Evolutionary conservation across 2,797 vertebrate species (phyloP), one percentile per base, ranked within the genome.

Genomic region (Chelidonichthys spinosus): DNA sequence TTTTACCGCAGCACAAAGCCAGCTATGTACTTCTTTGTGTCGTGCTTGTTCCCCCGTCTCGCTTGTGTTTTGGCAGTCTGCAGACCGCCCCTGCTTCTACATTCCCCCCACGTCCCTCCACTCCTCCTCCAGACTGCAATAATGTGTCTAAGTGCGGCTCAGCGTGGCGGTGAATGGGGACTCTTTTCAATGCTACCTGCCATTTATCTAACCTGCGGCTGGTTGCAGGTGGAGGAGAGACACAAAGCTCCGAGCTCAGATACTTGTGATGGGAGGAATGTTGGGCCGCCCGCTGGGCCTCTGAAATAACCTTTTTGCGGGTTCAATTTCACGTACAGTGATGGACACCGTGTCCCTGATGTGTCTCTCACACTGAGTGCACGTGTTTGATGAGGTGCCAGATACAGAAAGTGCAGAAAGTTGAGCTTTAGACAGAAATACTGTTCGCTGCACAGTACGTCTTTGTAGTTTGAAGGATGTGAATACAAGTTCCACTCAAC

Each of bases 21-120:
- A 74, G 83, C 92, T 91, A 90, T 94, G 93, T 94, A 87, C 87
- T 87, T 89, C 88, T 93, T 93, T 93, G 92, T 94, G 84, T 79
- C 82, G 39, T 50, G 79, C 90, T 90, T 92, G 91, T 91, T 90
- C 89, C 86, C 74, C 84, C 43, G 53, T 87, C 90, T 87, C 62
- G 75, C 85, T 77, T 60, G 74, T 90, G 83, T 88, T 90, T 82
- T 81, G 77, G 85, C 71, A 77, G 85, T 85, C 88, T 81, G 81
- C 84, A 79, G 81, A 83, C 56, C 7, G 35, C 53, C 40, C 25
- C 55, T 63, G 84, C 46, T 69, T 92, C 90, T 66, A 69, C 76
- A 92, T 93, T 92, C 92, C 68, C 74, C 39, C 67, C 91, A 90
- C 87, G 88, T 91, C 81, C 73, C 56, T 60, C 65, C 76, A 52